phyloP scores from a whole-genome alignment of 1,140 invertebrate species.

The Daktulosphaira vitifoliae region DNA sequence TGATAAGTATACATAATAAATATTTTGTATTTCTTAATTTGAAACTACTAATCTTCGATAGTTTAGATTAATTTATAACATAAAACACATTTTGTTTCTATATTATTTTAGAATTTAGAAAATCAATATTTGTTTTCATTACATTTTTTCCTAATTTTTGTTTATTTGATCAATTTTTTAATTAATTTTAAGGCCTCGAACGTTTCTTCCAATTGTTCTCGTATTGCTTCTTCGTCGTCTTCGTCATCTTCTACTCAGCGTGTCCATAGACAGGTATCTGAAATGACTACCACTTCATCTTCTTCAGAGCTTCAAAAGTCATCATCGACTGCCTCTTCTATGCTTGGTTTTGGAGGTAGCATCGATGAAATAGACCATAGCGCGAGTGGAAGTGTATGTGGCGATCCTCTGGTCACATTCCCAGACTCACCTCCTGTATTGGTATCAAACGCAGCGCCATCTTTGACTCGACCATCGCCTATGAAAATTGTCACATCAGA shows the following conservation, averaged over 20 bases:
- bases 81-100: too few relatives aligned
- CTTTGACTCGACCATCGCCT: neutral
- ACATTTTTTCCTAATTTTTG: too few relatives aligned
- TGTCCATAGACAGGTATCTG: conserved; percentile 44
- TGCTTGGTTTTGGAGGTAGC: neutral
- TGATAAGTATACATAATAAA: too few relatives aligned
- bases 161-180: too few relatives aligned
- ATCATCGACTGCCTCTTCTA: conserved; percentile 43
- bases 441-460: conserved; percentile 44
- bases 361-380: neutral
- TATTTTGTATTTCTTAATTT: too few relatives aligned
- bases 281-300: conserved; percentile 55
- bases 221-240: conserved; percentile 44
- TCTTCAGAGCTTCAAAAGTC: conserved; percentile 41
- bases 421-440: conserved; percentile 58
- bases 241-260: conserved; percentile 47
- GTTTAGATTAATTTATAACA: too few relatives aligned
- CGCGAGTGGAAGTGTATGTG: conserved; percentile 35
- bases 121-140: too few relatives aligned
- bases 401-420: conserved; percentile 64
- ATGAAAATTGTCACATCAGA: neutral
- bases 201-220: too few relatives aligned
- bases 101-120: too few relatives aligned
- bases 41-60: too few relatives aligned
- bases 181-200: too few relatives aligned